Evolutionary conservation across 2,113 vertebrate species (phyloP).

Genomic region (Sisor rabdophorus): DNA sequence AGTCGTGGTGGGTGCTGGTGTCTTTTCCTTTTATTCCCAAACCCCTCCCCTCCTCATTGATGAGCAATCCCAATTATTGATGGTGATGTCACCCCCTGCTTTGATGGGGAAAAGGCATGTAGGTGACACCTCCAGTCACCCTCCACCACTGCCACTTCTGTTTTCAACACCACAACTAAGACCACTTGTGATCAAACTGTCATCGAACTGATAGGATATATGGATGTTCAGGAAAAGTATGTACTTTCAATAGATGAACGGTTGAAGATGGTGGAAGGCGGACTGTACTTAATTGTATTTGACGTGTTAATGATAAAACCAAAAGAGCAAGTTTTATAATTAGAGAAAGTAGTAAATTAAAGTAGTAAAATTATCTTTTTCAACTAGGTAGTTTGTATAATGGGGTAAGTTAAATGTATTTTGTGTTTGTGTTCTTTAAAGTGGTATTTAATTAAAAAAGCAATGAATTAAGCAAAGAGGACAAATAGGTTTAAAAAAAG

Average conservation of each 20-base stretch:
- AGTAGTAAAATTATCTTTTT: too few species aligned
- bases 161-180: constrained; percentile 69
- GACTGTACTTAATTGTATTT: background rate
- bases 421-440: too few species aligned
- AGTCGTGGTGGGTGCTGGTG: constrained; percentile 45
- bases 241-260: background rate
- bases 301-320: background rate
- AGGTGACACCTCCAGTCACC: constrained; percentile 64
- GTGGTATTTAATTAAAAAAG: too few species aligned
- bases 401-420: too few species aligned
- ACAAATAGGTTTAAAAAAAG: too few species aligned
- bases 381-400: too few species aligned
- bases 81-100: constrained; percentile 72
- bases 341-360: background rate
- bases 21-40: constrained; percentile 65
- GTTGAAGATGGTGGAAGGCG: background rate
- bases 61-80: constrained; percentile 70
- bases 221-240: background rate
- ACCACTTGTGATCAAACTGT: constrained; percentile 50
- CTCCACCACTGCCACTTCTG: constrained; percentile 63
- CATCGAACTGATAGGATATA: constrained; percentile 58
- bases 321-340: background rate
- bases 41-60: constrained; percentile 70
- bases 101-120: constrained; percentile 67
- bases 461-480: too few species aligned